phyloP scores from a whole-genome alignment of 2,113 vertebrate genomes.

The Bagarius yarrelli region DNA sequence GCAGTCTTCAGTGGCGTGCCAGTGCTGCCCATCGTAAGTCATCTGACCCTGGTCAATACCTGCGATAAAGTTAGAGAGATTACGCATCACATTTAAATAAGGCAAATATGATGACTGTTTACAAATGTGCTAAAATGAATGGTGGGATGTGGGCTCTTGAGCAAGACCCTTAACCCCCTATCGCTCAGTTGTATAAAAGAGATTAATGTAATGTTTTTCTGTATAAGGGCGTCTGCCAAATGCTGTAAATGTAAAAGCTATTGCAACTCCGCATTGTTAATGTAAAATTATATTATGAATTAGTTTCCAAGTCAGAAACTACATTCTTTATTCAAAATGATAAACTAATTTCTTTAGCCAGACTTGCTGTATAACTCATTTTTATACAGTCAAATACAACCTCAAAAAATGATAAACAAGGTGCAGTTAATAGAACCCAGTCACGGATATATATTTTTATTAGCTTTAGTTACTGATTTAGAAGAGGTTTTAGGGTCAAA shows the following conservation, averaged over 20 bases:
- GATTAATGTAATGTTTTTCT: too few species aligned
- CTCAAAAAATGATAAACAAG: not conserved
- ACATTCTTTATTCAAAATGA: not conserved
- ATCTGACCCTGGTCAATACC: conserved; percentile 99
- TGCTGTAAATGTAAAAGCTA: not conserved
- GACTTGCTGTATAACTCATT: not conserved
- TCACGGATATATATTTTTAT: not conserved
- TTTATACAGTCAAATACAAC: not conserved
- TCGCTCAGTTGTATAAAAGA: too few species aligned
- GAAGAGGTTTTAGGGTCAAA: not conserved
- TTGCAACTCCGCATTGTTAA: not conserved
- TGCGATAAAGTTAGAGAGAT: conserved; percentile 52
- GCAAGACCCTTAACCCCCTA: too few species aligned
- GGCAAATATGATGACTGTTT: not conserved
- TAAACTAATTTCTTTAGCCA: not conserved
- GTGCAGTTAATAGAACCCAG: not conserved
- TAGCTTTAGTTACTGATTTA: conserved; percentile 4
- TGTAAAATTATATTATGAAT: not conserved
- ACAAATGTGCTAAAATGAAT: too few species aligned
- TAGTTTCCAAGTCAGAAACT: too few species aligned
- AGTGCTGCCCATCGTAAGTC: conserved; percentile 97
- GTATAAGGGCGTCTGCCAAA: too few species aligned
- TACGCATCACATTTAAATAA: not conserved
- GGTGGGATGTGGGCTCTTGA: too few species aligned
- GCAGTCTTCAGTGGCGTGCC: conserved; percentile 94